Evolutionary conservation across 2,113 vertebrate species (phyloP).

Genomic region (Eubucco bourcierii): DNA sequence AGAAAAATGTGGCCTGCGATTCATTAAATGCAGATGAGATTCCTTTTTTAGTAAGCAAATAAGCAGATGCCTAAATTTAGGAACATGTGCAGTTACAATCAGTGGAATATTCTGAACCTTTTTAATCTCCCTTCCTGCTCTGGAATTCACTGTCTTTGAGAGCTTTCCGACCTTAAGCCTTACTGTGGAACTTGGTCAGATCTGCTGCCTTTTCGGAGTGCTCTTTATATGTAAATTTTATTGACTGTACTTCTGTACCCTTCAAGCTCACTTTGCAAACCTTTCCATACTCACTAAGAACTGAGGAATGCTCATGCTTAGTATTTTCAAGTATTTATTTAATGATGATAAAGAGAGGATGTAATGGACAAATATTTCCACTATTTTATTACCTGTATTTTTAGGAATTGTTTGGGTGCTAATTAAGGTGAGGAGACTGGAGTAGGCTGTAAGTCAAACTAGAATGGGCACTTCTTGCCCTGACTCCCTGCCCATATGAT

Average conservation of each 20-base stretch:
- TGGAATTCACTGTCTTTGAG: not conserved
- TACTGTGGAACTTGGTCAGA: not conserved
- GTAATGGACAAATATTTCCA: not conserved
- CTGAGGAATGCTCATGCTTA: not conserved
- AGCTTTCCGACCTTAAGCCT: not conserved
- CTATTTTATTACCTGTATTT: not conserved
- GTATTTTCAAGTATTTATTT: not conserved
- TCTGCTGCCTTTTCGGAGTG: not conserved
- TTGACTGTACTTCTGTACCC: not conserved
- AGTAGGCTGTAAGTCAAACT: not conserved
- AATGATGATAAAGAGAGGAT: not conserved
- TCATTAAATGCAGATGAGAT: slow-evolving; percentile 37
- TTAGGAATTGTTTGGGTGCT: not conserved
- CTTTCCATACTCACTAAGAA: not conserved
- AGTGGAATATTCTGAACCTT: not conserved
- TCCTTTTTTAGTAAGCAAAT: slow-evolving; percentile 29
- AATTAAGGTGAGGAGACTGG: not conserved
- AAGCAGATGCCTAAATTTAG: slow-evolving; percentile 48
- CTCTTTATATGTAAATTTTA: not conserved
- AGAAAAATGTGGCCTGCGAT: not conserved
- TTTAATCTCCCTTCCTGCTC: not conserved
- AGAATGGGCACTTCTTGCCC: not conserved
- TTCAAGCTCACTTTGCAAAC: not conserved
- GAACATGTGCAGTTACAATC: not conserved
- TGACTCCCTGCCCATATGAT: not conserved